A percentile compares a stretch with the other conserved stretches of the same genome.
These are phyloP conservation scores for Mystacornis crossleyi DNA, from an alignment of 2,113 vertebrate species.

Conservation along the genomic window DNA sequence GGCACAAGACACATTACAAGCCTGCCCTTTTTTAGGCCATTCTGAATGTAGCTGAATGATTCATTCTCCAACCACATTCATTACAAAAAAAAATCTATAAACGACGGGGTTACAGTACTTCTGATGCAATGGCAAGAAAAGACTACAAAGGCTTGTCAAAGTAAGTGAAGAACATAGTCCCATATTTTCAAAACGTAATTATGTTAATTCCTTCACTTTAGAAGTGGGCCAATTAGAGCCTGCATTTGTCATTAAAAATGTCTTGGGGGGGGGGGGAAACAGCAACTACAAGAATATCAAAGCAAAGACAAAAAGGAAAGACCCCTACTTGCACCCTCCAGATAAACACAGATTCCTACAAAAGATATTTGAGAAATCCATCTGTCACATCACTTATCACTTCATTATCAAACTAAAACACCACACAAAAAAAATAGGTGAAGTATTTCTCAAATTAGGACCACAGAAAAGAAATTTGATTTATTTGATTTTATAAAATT, in stretches of 20 bases:
- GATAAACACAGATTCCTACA: background rate
- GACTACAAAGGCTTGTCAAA: background rate
- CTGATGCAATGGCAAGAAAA: background rate
- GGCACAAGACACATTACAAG: background rate
- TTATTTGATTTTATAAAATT: background rate
- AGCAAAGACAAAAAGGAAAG: background rate
- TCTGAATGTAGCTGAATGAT: background rate
- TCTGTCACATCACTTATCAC: background rate
- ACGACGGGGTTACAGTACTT: background rate
- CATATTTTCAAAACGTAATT: background rate
- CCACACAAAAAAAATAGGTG: background rate
- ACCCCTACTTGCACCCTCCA: background rate
- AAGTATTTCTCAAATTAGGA: background rate
- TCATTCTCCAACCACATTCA: background rate
- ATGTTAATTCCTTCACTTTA: background rate
- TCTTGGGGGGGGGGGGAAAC: fast-evolving
- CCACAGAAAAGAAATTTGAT: background rate
- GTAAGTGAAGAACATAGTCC: background rate
- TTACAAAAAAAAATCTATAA: background rate
- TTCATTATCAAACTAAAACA: background rate
- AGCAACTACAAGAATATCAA: background rate
- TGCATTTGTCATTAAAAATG: background rate
- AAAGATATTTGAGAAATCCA: background rate
- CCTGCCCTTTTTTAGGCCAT: background rate
- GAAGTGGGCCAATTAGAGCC: background rate